A percentile compares a stretch with the other conserved stretches of the same genome.
These are phyloP conservation scores for Drosophila tani DNA, from an alignment of 1,140 invertebrate genomes.

Conservation along the genomic window DNA sequence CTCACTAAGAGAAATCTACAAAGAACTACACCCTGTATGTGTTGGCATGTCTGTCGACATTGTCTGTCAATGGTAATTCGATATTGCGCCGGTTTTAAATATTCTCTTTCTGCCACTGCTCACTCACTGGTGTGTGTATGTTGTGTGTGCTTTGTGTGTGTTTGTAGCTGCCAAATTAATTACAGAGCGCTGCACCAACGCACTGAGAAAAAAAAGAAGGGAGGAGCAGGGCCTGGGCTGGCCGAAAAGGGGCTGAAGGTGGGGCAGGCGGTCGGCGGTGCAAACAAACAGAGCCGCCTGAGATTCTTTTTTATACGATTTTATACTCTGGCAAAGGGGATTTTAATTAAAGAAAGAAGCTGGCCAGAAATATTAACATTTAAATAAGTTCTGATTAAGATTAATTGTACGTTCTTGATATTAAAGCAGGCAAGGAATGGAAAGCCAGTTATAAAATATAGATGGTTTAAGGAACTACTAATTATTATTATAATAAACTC, in stretches of 20 bases:
- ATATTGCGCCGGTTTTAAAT: slow-evolving; percentile 74
- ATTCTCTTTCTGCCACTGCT: slow-evolving; percentile 64
- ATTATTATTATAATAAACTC: too few species aligned
- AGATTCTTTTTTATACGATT: slow-evolving; percentile 38
- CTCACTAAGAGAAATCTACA: slow-evolving; percentile 7
- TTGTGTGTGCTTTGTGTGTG: slow-evolving; percentile 30
- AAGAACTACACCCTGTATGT: slow-evolving; percentile 39
- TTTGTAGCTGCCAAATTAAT: slow-evolving; percentile 76
- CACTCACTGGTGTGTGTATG: slow-evolving; percentile 9
- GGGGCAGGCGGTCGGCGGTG: slow-evolving; percentile 7
- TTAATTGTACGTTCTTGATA: background rate
- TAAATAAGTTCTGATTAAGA: too few species aligned
- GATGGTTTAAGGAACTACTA: background rate
- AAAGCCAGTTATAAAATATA: background rate
- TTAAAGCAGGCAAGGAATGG: background rate
- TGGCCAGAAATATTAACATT: too few species aligned
- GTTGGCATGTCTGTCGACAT: slow-evolving; percentile 34
- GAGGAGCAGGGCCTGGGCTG: background rate
- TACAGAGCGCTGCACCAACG: slow-evolving; percentile 79
- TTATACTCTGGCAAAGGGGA: background rate
- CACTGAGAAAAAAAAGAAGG: slow-evolving; percentile 27
- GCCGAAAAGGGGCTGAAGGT: background rate
- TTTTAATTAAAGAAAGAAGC: too few species aligned
- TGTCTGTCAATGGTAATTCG: slow-evolving; percentile 74
- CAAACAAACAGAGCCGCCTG: slow-evolving; percentile 56